Conservation (phyloP, 2,797 vertebrate species). For the Ispidina lecontei region DNA sequence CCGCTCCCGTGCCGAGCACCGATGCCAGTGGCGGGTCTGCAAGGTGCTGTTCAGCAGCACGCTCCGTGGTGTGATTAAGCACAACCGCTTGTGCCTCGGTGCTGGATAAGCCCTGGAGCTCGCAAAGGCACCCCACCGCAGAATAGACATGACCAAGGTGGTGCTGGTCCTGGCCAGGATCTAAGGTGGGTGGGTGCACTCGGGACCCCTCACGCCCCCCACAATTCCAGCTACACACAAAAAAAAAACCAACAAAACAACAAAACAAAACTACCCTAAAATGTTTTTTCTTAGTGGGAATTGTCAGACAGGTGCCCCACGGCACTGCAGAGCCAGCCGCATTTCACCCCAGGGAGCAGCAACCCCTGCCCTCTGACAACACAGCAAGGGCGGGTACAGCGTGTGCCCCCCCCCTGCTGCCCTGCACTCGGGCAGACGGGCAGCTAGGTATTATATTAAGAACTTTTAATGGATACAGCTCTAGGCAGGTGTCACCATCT, state of each 20-base stretch:
- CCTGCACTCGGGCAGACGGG: accelerated
- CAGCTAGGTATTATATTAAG: neutral
- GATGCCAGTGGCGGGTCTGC: neutral
- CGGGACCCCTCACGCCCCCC: neutral
- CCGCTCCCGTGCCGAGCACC: neutral
- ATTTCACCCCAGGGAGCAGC: accelerated
- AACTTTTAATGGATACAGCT: slow-evolving; percentile 39
- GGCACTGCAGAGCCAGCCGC: neutral
- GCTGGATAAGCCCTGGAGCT: neutral
- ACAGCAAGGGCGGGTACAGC: accelerated
- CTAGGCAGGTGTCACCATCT: slow-evolving; percentile 17
- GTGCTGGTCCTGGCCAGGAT: neutral
- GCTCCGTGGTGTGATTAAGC: neutral
- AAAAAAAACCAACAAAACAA: neutral
- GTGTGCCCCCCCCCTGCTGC: neutral
- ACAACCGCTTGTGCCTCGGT: neutral
- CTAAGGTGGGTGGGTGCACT: accelerated
- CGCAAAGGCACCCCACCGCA: accelerated
- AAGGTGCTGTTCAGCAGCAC: neutral
- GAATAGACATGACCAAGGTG: neutral
- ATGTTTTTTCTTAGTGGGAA: neutral
- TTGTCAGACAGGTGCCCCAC: neutral
- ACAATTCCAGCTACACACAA: neutral
- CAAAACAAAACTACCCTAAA: neutral
- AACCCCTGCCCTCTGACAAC: neutral